A percentile compares a stretch with the other conserved stretches of the same genome.
Conservation (phyloP, 2,888 invertebrate species). For the Parasteatoda lunata region DNA sequence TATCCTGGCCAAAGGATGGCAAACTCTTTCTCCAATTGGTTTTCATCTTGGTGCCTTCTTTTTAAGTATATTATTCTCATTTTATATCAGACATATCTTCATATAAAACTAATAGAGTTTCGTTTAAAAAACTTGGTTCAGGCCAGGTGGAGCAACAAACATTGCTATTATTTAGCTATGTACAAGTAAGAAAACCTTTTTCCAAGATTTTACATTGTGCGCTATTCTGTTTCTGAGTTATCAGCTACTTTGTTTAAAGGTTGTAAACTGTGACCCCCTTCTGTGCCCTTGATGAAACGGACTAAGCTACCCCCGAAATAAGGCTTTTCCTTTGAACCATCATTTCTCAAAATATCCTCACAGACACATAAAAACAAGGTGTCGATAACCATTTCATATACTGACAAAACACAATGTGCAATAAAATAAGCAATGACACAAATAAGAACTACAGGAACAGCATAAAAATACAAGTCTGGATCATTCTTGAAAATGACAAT, state of each 20-base stretch:
- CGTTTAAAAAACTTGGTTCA: too few relatives aligned
- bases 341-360: conserved; percentile 81
- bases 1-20: too few relatives aligned
- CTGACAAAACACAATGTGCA: conserved; percentile 82
- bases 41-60: too few relatives aligned
- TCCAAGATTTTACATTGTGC: not conserved
- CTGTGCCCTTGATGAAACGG: conserved; percentile 39
- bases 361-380: conserved; percentile 66
- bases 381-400: conserved; percentile 84
- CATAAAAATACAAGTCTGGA: conserved; percentile 78
- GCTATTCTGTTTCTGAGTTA: conserved; percentile 43
- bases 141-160: too few relatives aligned
- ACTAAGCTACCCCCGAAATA: conserved; percentile 76
- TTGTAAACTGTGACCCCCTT: conserved; percentile 36
- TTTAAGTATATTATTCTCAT: too few relatives aligned
- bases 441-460: conserved; percentile 80
- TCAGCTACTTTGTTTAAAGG: conserved; percentile 59
- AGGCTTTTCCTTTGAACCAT: conserved; percentile 77
- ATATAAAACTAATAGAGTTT: too few relatives aligned
- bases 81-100: too few relatives aligned
- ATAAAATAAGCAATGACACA: conserved; percentile 82
- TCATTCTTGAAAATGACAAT: conserved; percentile 79
- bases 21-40: too few relatives aligned
- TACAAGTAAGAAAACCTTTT: not conserved
- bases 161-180: not conserved